Evolutionary conservation across 2,888 invertebrate genomes (phyloP).

Genomic region (Heliconius cydno): DNA sequence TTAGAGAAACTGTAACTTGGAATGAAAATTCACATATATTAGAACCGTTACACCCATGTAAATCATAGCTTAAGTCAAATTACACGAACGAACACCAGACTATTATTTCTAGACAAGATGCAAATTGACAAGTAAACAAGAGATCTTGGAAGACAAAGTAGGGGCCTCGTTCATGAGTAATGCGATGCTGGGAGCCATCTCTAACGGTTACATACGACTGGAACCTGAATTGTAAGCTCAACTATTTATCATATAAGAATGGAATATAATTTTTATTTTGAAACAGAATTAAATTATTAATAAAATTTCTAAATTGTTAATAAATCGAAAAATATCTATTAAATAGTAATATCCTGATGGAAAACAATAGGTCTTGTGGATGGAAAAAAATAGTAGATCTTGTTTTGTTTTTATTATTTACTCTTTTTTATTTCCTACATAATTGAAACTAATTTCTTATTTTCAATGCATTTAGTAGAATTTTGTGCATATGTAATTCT

Average conservation of each 20-base stretch:
- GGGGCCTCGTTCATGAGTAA: constrained; percentile 25
- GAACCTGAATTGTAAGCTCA: constrained; percentile 19
- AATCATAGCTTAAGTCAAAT: constrained; percentile 17
- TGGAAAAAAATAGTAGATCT: too few relatives aligned
- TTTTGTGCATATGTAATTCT: constrained; percentile 31
- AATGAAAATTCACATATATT: constrained; percentile 5
- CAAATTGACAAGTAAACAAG: constrained; percentile 23
- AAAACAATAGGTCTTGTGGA: too few relatives aligned
- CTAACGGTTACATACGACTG: constrained; percentile 15
- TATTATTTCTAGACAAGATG: constrained; percentile 17
- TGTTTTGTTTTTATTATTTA: not conserved
- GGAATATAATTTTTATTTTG: not conserved
- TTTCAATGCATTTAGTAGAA: too few relatives aligned
- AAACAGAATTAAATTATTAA: too few relatives aligned
- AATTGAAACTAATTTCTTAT: too few relatives aligned
- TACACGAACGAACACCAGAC: constrained; percentile 8
- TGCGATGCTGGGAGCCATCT: constrained; percentile 23
- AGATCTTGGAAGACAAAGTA: constrained; percentile 25
- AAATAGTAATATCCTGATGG: too few relatives aligned
- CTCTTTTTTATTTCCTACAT: not conserved
- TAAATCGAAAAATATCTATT: too few relatives aligned
- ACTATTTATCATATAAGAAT: constrained; percentile 15
- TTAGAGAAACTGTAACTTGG: not conserved
- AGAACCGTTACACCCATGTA: not conserved
- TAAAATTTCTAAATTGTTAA: too few relatives aligned